Base-by-base conservation (phyloP, 2,888 invertebrate species). In the Dorcus hopei region DNA sequence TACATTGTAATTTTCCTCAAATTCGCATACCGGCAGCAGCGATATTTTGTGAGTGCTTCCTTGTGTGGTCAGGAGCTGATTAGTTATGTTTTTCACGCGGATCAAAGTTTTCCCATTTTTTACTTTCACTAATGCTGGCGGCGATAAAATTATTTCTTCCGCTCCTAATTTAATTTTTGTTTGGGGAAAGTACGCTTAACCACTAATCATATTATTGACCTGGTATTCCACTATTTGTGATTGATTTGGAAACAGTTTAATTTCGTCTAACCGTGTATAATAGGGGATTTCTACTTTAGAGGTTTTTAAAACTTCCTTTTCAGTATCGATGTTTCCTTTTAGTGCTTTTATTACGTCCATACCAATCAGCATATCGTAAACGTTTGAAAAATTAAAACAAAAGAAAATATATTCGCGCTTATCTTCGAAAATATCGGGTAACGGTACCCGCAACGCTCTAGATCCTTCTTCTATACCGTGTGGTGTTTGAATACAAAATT, bases 301-400 rank as follows among this genome's bases (percentile, higher is more conserved):
- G 7, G 45, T 53, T 11, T 45, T 53, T 8, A 53, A 33, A n/a
- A 9, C 5, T 42, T 45, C 45, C 26, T 42, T 11, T 43, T 43
- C 45, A 7, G 53, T 53, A 26, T 53, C 45, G 14, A 43, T 23
- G 8, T 43, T 45, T 3, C 43, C 45, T 42, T 45, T 45, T 3
- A 53, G 42, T 26, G 42, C 38, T 14, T 43, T 53, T 42, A 53
- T 5, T 19, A 53, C 11, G 45, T 53, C 45, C 8, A 43, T 45
- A 11, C 53, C 43, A 33, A 53, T 33, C 9, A 53, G n/a, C 33
- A 43, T 45, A 26, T 53, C 45, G 14, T 45, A 53, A 26, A 45
- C 23, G 5, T 43, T 6, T 3, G 53, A 53, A 53, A 53, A 53
- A 23, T 53, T n/a, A n/a, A 53, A 53, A n/a, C 53, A 53, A 9